Percentiles rank a stretch among this genome's conserved stretches.
Conservation (phyloP, 1,140 invertebrate species). For the Stenopsyche tienmushanensis region DNA sequence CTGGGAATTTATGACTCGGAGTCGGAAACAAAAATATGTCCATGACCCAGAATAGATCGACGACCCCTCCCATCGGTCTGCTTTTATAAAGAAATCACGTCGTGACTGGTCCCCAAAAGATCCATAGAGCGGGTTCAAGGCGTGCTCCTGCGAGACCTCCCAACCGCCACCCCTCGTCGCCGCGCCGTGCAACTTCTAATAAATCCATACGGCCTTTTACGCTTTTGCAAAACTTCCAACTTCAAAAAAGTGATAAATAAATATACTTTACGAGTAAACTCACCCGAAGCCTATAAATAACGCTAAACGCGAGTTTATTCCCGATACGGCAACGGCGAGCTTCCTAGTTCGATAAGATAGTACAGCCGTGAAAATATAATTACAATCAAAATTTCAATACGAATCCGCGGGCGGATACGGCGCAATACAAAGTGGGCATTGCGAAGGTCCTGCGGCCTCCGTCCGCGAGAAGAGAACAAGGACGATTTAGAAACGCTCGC, state of each 20-base stretch:
- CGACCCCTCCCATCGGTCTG: not conserved
- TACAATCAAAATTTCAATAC: no score
- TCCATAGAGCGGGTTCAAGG: constrained; percentile 4
- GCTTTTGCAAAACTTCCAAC: not conserved
- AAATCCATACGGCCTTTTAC: constrained; percentile 8
- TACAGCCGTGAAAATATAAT: no score
- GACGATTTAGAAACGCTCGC: no score
- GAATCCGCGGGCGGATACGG: no score
- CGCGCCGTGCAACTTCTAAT: not conserved
- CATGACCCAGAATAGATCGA: constrained; percentile 8
- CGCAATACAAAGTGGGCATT: no score
- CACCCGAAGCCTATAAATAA: not conserved
- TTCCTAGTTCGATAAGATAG: no score
- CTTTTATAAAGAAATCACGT: constrained; percentile 22
- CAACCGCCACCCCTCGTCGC: not conserved
- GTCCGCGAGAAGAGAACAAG: no score
- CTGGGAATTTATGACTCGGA: constrained; percentile 7
- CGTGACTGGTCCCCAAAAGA: constrained; percentile 16
- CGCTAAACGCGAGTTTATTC: not conserved
- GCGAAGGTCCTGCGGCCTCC: no score
- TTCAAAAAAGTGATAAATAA: not conserved
- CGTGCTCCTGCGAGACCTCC: constrained; percentile 6
- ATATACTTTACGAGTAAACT: not conserved
- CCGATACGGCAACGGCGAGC: no score
- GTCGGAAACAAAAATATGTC: constrained; percentile 6